Evolutionary conservation across 2,113 vertebrate species (phyloP).

Genomic region (Alethe diademata): DNA sequence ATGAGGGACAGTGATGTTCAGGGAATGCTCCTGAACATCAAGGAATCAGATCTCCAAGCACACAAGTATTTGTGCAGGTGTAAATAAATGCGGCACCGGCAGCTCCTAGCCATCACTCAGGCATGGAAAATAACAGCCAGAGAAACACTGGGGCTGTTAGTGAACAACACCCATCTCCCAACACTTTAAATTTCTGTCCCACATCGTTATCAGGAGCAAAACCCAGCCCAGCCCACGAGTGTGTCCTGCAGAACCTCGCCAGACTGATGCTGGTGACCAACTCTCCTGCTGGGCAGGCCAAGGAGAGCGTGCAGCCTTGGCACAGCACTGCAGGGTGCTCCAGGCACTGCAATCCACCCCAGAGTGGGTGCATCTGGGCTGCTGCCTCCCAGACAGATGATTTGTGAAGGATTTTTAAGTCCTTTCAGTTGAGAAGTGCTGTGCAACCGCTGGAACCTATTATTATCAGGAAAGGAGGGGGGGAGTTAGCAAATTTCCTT

Average conservation of each 20-base stretch:
- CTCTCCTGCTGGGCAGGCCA: not conserved
- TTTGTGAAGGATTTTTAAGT: constrained; percentile 29
- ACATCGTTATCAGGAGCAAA: not conserved
- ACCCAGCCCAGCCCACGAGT: fast-evolving
- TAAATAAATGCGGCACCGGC: not conserved
- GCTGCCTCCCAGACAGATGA: constrained; percentile 24
- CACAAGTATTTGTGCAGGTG: not conserved
- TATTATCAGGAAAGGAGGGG: constrained; percentile 8
- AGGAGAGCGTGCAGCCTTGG: fast-evolving
- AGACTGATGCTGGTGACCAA: not conserved
- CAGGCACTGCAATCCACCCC: not conserved
- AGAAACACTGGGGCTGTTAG: not conserved
- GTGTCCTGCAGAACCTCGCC: not conserved
- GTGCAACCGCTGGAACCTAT: not conserved
- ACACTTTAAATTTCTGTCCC: not conserved
- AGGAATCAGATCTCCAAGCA: not conserved
- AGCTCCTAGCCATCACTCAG: not conserved
- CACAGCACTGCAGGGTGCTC: not conserved
- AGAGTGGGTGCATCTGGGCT: constrained; percentile 12
- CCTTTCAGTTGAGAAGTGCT: constrained; percentile 24
- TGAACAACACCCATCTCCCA: not conserved
- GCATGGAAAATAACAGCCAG: not conserved
- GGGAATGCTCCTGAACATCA: not conserved
- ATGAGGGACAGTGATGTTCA: not conserved
- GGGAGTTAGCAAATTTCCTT: constrained; percentile 17